A percentile compares a stretch with the other conserved stretches of the same genome.
Evolutionary conservation across 2,797 vertebrate genomes (phyloP).

Genomic region (Mycteria americana): DNA sequence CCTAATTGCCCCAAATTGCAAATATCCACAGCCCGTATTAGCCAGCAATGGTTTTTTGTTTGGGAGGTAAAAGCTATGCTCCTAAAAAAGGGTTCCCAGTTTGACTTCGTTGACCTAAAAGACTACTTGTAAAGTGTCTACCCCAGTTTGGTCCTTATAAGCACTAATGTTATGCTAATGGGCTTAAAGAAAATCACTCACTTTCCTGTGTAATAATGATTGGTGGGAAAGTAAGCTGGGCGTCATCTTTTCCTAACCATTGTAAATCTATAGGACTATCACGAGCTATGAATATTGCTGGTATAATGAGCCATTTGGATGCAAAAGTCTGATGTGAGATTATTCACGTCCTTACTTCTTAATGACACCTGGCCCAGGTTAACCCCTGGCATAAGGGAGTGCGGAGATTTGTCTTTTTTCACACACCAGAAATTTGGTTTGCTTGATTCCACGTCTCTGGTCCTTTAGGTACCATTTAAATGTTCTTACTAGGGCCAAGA

Average conservation of each 20-base stretch:
- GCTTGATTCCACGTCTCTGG: background rate
- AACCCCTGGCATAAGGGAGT: background rate
- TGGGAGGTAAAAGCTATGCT: background rate
- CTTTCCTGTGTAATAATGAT: slow-evolving; percentile 68
- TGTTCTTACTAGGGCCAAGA: background rate
- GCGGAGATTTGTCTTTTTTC: background rate
- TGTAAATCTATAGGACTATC: slow-evolving; percentile 59
- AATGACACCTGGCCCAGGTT: background rate
- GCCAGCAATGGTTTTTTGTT: background rate
- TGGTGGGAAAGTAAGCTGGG: slow-evolving; percentile 55
- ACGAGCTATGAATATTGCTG: slow-evolving; percentile 28
- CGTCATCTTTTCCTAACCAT: slow-evolving; percentile 51
- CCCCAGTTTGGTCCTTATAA: background rate
- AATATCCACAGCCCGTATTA: background rate
- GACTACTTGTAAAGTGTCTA: background rate
- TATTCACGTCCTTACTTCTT: background rate
- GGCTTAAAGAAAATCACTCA: slow-evolving; percentile 42
- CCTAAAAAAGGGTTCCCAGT: background rate
- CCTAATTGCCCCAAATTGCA: background rate
- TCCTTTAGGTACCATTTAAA: background rate
- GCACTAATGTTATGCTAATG: slow-evolving; percentile 39
- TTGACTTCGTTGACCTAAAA: background rate
- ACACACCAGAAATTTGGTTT: background rate
- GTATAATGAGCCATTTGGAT: slow-evolving; percentile 41
- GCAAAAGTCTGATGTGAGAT: slow-evolving; percentile 23